These are phyloP conservation scores for Netelia virgata DNA, from an alignment of 2,888 invertebrate genomes.

Conservation along the genomic window DNA sequence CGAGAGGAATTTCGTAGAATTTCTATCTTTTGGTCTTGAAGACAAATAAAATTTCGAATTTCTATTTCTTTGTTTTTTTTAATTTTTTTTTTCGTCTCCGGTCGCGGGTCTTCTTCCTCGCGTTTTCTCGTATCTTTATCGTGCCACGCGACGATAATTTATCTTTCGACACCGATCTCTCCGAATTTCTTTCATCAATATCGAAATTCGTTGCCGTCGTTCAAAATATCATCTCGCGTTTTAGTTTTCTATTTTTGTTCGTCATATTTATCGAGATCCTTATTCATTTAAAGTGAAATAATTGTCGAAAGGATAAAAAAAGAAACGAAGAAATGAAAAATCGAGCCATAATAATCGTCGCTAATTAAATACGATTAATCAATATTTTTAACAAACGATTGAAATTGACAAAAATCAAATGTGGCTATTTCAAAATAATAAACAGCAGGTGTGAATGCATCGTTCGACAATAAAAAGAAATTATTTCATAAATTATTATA, in stretches of 20 bases:
- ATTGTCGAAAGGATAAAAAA: not conserved
- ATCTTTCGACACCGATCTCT: not conserved
- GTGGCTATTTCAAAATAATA: too few species aligned
- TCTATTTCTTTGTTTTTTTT: not conserved
- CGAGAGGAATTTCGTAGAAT: not conserved
- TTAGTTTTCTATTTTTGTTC: not conserved
- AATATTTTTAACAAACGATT: too few species aligned
- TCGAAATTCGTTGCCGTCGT: not conserved
- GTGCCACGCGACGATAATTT: constrained; percentile 2
- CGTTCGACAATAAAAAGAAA: too few species aligned
- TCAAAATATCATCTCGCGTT: not conserved
- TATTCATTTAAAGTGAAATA: not conserved
- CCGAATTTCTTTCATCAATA: constrained; percentile 4
- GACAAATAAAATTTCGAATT: not conserved
- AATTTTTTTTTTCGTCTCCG: not conserved
- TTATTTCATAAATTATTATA: too few species aligned
- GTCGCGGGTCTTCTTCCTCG: not conserved
- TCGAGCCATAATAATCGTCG: too few species aligned
- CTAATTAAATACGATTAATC: too few species aligned
- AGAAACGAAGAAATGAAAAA: too few species aligned
- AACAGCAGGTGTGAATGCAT: too few species aligned
- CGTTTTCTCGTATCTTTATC: constrained; percentile 1
- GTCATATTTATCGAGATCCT: not conserved
- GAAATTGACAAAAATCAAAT: too few species aligned
- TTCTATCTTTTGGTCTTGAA: not conserved